Base-by-base conservation (phyloP, 1,140 invertebrate genomes). In the Saccostrea glomerata region DNA sequence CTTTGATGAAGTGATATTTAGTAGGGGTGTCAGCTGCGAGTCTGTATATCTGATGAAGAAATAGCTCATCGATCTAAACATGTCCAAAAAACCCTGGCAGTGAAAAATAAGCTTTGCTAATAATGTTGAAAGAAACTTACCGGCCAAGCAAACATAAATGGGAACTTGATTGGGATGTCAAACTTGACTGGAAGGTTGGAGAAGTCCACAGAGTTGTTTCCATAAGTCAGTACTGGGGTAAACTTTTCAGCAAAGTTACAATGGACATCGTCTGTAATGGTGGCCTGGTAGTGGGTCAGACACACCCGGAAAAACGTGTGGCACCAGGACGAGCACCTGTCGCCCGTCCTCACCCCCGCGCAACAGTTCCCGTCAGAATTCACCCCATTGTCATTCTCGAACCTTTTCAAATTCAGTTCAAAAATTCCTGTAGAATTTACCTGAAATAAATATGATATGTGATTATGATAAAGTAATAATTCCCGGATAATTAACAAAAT, bases 271-370 rank as follows among this genome's bases (percentile, higher is more conserved):
- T 97, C 97, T 95, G 98, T 97, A 94, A 99, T 98, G 94, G 97
- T 97, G 47, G 97, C 97, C 96, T 99, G 98, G 95, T 98, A 99
- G 94, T 99, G 97, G 95, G 98, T 98, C 92, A 99, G 96, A 95
- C 98, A 99, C 91, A 99, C 97, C 90, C 98, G 96, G 96, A 99
- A 98, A 95, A 97, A 97, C 93, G 98, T 98, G 93, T 97, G 96
- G 95, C 98, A 99, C 89, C 97, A 96, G 89, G 96, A 96, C 90
- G 96, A 95, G 95, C 98, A 98, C 84, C 82, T 30, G 89, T 95
- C 96, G n/a, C 91, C 92, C 91, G 96, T 95, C 93, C 96, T 95
- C 89, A 87, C 89, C 70, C 93, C 97, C 40, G 86, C 88, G 54
- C 87, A 88, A 88, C 89, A 90, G 54, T 88, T 86, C 63, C 87